These are phyloP conservation scores for Apodemia mormo DNA, from an alignment of 2,888 invertebrate genomes.

Conservation along the genomic window DNA sequence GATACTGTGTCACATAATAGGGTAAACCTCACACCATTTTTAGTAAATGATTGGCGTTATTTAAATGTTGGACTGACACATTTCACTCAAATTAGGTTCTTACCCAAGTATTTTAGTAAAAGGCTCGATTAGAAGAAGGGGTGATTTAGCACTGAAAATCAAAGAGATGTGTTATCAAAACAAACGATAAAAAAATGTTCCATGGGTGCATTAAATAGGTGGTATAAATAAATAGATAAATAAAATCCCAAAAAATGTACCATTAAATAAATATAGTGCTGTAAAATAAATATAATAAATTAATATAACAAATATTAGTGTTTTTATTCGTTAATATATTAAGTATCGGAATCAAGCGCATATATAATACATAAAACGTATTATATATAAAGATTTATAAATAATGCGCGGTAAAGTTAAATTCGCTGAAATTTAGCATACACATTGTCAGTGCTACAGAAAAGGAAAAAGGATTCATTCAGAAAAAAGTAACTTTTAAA, in stretches of 20 bases:
- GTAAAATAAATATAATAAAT: neutral
- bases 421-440: too few species aligned
- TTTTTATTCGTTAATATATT: too few species aligned
- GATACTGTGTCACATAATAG: neutral
- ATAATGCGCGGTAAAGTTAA: too few species aligned
- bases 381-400: too few species aligned
- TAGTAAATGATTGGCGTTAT: slow-evolving; percentile 56
- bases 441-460: too few species aligned
- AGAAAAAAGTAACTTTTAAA: too few species aligned
- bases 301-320: neutral
- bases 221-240: slow-evolving; percentile 6
- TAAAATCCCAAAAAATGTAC: neutral
- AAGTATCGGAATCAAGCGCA: too few species aligned
- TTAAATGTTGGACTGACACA: slow-evolving; percentile 51
- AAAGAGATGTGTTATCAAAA: slow-evolving; percentile 48
- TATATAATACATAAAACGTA: too few species aligned
- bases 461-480: too few species aligned
- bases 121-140: slow-evolving; percentile 61
- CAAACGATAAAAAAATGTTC: slow-evolving; percentile 23
- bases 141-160: slow-evolving; percentile 70
- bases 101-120: slow-evolving; percentile 59
- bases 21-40: slow-evolving; percentile 32
- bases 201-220: neutral
- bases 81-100: slow-evolving; percentile 58
- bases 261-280: neutral